These are phyloP conservation scores for Aspidoscelis tigris DNA, from an alignment of 2,113 vertebrate species.

Conservation along the genomic window DNA sequence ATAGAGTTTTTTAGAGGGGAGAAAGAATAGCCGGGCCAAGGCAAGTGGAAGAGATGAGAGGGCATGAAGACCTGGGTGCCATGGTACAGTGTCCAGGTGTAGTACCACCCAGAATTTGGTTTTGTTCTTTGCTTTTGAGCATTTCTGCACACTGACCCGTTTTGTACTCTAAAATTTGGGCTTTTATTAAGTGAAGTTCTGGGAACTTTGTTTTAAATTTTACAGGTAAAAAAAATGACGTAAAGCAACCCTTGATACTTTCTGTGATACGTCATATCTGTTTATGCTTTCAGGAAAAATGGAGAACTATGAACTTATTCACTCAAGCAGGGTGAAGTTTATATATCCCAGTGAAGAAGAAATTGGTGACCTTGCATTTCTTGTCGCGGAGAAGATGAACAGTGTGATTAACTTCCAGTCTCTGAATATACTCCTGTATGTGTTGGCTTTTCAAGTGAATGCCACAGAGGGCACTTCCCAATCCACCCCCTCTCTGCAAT, in stretches of 20 bases:
- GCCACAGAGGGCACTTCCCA: conserved; percentile 48
- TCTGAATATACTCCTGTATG: conserved; percentile 91
- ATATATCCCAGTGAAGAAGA: conserved; percentile 98
- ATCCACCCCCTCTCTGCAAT: conserved; percentile 75
- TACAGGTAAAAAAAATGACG: not conserved
- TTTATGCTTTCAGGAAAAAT: conserved; percentile 88
- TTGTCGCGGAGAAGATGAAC: conserved; percentile 88
- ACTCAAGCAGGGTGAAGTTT: conserved; percentile 95
- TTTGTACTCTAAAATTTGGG: not conserved
- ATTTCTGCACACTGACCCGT: no score
- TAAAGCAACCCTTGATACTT: not conserved
- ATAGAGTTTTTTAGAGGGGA: no score
- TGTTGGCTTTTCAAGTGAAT: conserved; percentile 92
- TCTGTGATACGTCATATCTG: not conserved
- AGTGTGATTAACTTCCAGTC: conserved; percentile 71
- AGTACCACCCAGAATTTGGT: no score
- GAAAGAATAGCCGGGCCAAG: no score
- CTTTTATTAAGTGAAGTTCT: not conserved
- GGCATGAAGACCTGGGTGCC: no score
- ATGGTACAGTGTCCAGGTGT: no score
- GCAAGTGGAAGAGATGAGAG: no score
- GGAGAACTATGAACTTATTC: conserved; percentile 97
- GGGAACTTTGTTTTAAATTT: not conserved
- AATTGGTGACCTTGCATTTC: conserved; percentile 94
- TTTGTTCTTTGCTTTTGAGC: no score